phyloP scores from a whole-genome alignment of 2,888 invertebrate genomes.

The Chesias legatella region DNA sequence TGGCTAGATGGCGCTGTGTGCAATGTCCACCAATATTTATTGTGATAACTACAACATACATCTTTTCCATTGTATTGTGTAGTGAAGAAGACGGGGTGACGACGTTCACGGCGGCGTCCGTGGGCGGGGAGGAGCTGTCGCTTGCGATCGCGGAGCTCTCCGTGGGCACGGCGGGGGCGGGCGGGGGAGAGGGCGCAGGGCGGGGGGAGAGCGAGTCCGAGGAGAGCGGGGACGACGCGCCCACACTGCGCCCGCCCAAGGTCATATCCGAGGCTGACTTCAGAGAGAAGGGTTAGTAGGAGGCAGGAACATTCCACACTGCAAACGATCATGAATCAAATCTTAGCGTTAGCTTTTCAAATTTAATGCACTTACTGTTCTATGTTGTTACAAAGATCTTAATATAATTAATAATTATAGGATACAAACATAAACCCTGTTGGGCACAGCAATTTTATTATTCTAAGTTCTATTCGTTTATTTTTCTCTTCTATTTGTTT shows the following conservation, averaged over 20 bases:
- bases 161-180: slow-evolving; percentile 9
- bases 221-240: slow-evolving; percentile 45
- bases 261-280: slow-evolving; percentile 75
- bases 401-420: too few species aligned
- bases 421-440: too few species aligned
- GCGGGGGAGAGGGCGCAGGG: slow-evolving; percentile 2
- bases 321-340: too few species aligned
- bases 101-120: slow-evolving; percentile 44
- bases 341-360: too few species aligned
- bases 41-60: background rate
- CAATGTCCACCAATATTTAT: too few species aligned
- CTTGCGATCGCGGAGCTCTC: slow-evolving; percentile 34
- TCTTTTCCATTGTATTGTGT: background rate
- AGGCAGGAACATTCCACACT: too few species aligned
- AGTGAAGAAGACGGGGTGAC: slow-evolving; percentile 45
- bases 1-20: too few species aligned
- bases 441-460: too few species aligned
- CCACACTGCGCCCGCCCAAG: slow-evolving; percentile 52
- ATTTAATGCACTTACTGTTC: too few species aligned
- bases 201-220: slow-evolving; percentile 24
- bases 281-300: slow-evolving; percentile 61
- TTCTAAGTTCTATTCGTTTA: too few species aligned
- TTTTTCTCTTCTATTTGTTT: too few species aligned
- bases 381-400: too few species aligned
- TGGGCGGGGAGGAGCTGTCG: slow-evolving; percentile 47